Percentiles rank a stretch among this genome's conserved stretches.
Conservation (phyloP, 2,888 invertebrate species). For the Perdita meconis region DNA sequence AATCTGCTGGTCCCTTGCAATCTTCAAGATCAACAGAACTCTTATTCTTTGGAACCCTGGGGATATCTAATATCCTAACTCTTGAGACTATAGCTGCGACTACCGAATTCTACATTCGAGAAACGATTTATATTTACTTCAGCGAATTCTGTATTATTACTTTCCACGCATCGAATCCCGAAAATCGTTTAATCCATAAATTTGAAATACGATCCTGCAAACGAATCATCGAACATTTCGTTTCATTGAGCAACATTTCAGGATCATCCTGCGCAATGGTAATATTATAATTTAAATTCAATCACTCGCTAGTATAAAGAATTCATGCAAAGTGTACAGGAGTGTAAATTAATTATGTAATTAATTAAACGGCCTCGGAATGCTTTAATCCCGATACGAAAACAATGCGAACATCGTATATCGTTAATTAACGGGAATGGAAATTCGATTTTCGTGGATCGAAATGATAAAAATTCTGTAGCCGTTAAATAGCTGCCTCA, state of each 20-base stretch:
- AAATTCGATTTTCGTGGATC: conserved; percentile 1
- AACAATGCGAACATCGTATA: conserved; percentile 10
- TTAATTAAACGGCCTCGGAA: conserved; percentile 20
- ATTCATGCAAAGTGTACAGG: background rate
- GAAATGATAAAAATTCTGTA: background rate
- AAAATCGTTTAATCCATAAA: no score
- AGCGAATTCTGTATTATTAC: no score
- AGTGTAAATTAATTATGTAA: conserved; percentile 32
- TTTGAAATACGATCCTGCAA: no score
- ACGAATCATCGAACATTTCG: no score
- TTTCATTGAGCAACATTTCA: background rate
- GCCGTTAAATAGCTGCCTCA: conserved; percentile 8
- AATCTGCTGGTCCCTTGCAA: background rate
- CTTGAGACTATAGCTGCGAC: no score
- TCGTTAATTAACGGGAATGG: conserved; percentile 28
- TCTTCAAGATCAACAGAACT: no score
- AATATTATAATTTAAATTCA: conserved; percentile 8
- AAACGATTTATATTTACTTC: no score
- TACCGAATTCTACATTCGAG: no score
- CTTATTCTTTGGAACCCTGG: no score
- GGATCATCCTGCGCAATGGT: background rate
- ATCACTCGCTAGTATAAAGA: conserved; percentile 12
- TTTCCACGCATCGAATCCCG: no score
- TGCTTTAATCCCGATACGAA: conserved; percentile 1
- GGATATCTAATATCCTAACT: no score